Evolutionary conservation across 2,888 invertebrate species (phyloP), one percentile per base, ranked within the genome.

Genomic region (Andrena fulva): DNA sequence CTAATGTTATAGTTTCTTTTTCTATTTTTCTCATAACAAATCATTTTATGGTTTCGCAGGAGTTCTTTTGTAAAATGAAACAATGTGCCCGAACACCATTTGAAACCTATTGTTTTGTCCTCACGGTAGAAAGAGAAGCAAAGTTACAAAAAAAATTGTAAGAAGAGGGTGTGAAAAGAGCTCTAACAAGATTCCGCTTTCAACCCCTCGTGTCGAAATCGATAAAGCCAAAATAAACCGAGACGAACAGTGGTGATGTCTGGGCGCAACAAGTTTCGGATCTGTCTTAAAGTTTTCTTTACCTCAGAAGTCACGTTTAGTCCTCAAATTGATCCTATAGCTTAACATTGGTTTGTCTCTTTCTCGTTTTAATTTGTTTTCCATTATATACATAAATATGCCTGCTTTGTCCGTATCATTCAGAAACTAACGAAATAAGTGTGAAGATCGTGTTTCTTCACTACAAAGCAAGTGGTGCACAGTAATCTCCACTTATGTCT

Each of bases 191-290:
- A 68, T 33, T 52, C 31, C 33, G 42, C 42, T 42, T 52, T 52
- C 12, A 12, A 2, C 7, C 52, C 29, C 16, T 33, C 8, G 6
- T 20, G 12, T 24, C 7, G 16, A 52, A 68, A 54, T 54, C 52
- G 31, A 68, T 33, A 54, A 54, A 68, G 16, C 50, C 31, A 52
- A 12, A 52, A 68, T 54, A 54, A 54, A 54, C 20, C 2, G 2
- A 33, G 20, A 33, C 20, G 33, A 3, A 16, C 16, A 52, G 52
- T 8, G 67, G 24, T 16, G 10, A 10, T 8, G 24, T 4, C 3
- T 42, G 16, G 10, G 67, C 59, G 67, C 74, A 74, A 74, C 74
- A 74, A 74, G 74, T 74, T 67, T 50, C 31, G 56, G 24, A 74
- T 50, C 59, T 24, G 48, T 67, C 59, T 31, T 31, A 10, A 50